A percentile compares a stretch with the other conserved stretches of the same genome.
phyloP scores from a whole-genome alignment of 2,113 vertebrate species.

The Pampusana beccarii region DNA sequence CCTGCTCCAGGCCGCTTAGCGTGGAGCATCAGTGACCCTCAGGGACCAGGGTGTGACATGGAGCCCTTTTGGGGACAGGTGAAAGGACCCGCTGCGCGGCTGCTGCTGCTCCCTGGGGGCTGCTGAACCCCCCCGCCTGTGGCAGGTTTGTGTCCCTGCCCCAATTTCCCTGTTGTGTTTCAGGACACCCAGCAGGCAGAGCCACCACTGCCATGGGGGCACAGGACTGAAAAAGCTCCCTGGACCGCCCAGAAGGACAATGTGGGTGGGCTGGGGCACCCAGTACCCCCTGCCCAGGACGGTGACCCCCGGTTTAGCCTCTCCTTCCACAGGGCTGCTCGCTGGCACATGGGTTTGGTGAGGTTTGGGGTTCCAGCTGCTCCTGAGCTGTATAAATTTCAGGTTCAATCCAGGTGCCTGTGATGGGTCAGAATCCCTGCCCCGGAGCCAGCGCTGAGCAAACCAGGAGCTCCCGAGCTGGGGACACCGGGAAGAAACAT shows the following conservation, averaged over 20 bases:
- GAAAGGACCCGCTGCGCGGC: background rate
- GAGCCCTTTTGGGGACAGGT: background rate
- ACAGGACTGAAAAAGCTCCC: background rate
- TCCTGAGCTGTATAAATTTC: too few relatives aligned
- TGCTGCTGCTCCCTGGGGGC: background rate
- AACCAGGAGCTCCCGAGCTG: background rate
- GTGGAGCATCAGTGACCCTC: accelerated
- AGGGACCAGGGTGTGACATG: accelerated
- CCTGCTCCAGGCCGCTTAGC: background rate
- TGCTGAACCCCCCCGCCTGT: background rate
- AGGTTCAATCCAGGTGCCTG: too few relatives aligned
- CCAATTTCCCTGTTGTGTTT: background rate
- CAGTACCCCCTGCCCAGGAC: background rate
- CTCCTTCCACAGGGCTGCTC: background rate
- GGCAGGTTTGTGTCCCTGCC: background rate
- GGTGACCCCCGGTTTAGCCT: background rate
- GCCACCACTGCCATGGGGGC: background rate
- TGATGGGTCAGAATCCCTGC: background rate
- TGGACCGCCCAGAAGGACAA: too few relatives aligned
- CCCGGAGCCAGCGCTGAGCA: background rate
- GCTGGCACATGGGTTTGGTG: accelerated
- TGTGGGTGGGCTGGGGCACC: background rate
- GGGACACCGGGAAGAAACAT: background rate
- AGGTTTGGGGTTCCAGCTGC: background rate
- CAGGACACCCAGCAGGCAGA: background rate